Percentiles rank a stretch among this genome's conserved stretches.
Evolutionary conservation across 2,888 invertebrate species (phyloP).

Genomic region (Caenorhabditis angaria): DNA sequence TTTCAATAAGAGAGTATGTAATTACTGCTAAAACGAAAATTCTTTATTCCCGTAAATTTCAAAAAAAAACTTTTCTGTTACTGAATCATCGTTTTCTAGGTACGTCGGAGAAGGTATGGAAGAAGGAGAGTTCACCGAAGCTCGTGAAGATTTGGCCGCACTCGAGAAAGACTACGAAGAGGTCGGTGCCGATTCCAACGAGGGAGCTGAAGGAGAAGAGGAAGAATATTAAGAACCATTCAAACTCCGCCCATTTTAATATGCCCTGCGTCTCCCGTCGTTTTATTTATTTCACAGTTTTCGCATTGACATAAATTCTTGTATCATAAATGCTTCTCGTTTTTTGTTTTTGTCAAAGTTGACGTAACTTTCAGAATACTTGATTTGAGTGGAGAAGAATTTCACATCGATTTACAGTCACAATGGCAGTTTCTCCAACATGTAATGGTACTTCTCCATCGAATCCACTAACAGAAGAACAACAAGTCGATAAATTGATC

Average conservation of each 20-base stretch:
- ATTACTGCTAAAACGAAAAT: not conserved
- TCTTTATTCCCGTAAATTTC: not conserved
- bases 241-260: slow-evolving; percentile 2
- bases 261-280: slow-evolving; percentile 5
- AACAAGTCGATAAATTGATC: slow-evolving; percentile 21
- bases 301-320: slow-evolving; percentile 38
- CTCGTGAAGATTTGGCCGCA: slow-evolving; percentile 64
- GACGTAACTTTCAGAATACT: slow-evolving; percentile 6
- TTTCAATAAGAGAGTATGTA: not conserved
- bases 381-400: not conserved
- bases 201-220: slow-evolving; percentile 39
- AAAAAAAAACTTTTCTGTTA: not conserved
- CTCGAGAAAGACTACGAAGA: slow-evolving; percentile 62
- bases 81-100: too few relatives aligned
- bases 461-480: slow-evolving; percentile 19
- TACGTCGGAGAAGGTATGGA: slow-evolving; percentile 75
- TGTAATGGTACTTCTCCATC: slow-evolving; percentile 1
- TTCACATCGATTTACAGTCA: not conserved
- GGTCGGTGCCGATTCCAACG: slow-evolving; percentile 49
- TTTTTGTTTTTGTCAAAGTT: not conserved
- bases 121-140: slow-evolving; percentile 69
- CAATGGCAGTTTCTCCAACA: not conserved
- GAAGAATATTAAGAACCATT: slow-evolving; percentile 34
- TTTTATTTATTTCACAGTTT: slow-evolving; percentile 9
- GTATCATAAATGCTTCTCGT: slow-evolving; percentile 22